Conservation (phyloP, 2,888 invertebrate genomes). For the Andrena praecox region DNA sequence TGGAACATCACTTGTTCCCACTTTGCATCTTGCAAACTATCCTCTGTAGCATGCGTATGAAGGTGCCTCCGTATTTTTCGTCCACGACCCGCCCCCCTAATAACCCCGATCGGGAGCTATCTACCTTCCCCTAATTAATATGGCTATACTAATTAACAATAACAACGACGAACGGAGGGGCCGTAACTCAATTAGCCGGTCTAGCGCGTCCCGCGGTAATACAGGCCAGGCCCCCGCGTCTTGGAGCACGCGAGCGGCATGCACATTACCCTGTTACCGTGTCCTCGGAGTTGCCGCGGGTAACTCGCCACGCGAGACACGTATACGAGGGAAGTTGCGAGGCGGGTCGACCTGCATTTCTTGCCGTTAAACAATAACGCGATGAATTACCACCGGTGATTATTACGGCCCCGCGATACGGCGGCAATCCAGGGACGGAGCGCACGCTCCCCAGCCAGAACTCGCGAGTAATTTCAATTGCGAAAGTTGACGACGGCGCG, state of each 20-base stretch:
- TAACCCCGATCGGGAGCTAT: constrained; percentile 12
- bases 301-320: constrained; percentile 51
- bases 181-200: constrained; percentile 66
- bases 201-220: constrained; percentile 27
- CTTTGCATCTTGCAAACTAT: too few relatives aligned
- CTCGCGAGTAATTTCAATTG: constrained; percentile 49
- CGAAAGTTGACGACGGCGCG: constrained; percentile 32
- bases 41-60: too few relatives aligned
- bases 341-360: constrained; percentile 27
- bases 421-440: not conserved
- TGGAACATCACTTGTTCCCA: constrained; percentile 3
- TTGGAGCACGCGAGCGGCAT: constrained; percentile 49
- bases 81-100: not conserved
- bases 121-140: constrained; percentile 20
- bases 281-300: constrained; percentile 59
- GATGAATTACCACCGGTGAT: constrained; percentile 56
- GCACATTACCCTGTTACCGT: constrained; percentile 66
- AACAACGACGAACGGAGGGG: constrained; percentile 41
- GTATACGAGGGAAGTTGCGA: constrained; percentile 43
- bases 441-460: not conserved
- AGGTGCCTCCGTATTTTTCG: not conserved
- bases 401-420: constrained; percentile 34
- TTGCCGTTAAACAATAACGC: constrained; percentile 57
- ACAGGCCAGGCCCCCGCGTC: constrained; percentile 42
- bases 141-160: constrained; percentile 51